Evolutionary conservation across 2,113 vertebrate species (phyloP), one percentile per base, ranked within the genome.

Genomic region (Hassar affinis): DNA sequence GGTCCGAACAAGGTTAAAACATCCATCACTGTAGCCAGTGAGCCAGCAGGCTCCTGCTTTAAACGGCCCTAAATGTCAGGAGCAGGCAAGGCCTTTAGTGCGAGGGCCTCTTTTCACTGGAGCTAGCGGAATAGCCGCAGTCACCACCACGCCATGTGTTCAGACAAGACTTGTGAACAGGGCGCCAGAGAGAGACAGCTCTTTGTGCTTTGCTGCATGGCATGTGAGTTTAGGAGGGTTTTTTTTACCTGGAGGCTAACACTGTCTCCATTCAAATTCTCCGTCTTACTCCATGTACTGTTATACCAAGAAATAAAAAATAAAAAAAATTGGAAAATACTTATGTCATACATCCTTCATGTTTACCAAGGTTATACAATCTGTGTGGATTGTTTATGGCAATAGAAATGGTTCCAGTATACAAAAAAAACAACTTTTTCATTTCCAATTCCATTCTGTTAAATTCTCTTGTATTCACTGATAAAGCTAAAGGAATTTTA

Each of bases 1-100:
- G 61, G 52, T 78, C 61, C 56, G 20, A 78, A 69, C 17, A 27
- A 75, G 69, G 69, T 82, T 59, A 75, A 82, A 82, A 54, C 82
- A 78, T 79, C 35, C 20, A 84, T 78, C 62, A 84, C 62, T 71
- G 35, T 69, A 51, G 75, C 51, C 9, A 78, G 66, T 78, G 62
- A 68, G 75, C 42, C 75, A 78, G 75, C 52, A 56, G 47, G 62
- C 38, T 68, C 75, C 51, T 35, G 30, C 25, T 78, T 78, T 47
- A 78, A 78, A 79, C 38, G 12, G 62, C 75, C 75, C 64, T 84
- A 84, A 84, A 84, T 78, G 82, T 84, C 82, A 78, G 0, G n/a
- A 78, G 51, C 6, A 17, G n/a, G 51, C 51, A 78, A 35, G n/a
- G 61, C 17, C 61, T 84, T 78, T 84, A 84, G 49, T 45, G 38